These are phyloP conservation scores for Hyles lineata DNA, from an alignment of 2,888 invertebrate genomes.

Conservation along the genomic window DNA sequence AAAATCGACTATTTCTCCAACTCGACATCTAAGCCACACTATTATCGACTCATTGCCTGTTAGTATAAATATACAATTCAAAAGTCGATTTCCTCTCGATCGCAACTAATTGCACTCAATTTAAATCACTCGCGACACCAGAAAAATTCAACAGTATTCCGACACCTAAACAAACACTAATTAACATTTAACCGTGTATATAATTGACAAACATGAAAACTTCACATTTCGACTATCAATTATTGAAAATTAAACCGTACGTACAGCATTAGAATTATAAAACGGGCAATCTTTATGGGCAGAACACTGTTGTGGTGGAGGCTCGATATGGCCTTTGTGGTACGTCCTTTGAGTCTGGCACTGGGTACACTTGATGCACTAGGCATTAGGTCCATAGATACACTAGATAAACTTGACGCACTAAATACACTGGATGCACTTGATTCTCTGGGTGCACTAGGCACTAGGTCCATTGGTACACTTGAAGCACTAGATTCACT, in stretches of 20 bases:
- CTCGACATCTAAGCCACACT: neutral
- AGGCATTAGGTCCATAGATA: too few relatives aligned
- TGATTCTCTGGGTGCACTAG: too few relatives aligned
- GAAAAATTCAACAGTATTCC: constrained; percentile 20
- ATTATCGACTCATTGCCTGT: neutral
- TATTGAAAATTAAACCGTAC: constrained; percentile 9
- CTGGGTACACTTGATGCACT: too few relatives aligned
- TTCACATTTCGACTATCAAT: constrained; percentile 17
- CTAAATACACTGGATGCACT: too few relatives aligned
- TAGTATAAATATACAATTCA: neutral
- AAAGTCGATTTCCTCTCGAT: constrained; percentile 12
- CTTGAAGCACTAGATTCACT: too few relatives aligned
- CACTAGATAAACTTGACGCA: too few relatives aligned
- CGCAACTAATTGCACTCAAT: neutral
- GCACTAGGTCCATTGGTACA: too few relatives aligned
- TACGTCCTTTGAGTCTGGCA: too few relatives aligned
- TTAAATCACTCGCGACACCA: constrained; percentile 1
- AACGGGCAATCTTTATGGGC: neutral
- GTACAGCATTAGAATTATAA: neutral
- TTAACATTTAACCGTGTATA: constrained; percentile 22
- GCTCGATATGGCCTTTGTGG: too few relatives aligned
- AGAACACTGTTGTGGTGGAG: too few relatives aligned
- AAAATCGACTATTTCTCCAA: constrained; percentile 9
- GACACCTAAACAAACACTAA: constrained; percentile 19
- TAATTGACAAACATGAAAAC: constrained; percentile 30